Percentiles rank a stretch among this genome's conserved stretches.
Conservation (phyloP, 2,888 invertebrate genomes). For the Spisula subtruncata region DNA sequence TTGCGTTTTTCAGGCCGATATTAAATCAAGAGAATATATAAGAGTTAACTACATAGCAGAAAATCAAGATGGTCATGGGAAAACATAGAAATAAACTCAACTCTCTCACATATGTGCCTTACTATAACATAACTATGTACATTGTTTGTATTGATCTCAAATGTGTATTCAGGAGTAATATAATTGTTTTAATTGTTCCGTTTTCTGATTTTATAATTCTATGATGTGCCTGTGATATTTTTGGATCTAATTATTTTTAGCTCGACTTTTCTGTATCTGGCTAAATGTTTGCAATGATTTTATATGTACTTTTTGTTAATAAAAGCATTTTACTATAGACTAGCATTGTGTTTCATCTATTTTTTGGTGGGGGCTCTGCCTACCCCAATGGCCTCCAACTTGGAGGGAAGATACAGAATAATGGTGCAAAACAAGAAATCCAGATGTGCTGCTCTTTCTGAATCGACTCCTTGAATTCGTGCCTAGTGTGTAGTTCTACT, state of each 20-base stretch:
- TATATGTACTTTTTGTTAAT: background rate
- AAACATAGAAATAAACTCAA: background rate
- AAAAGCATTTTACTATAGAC: background rate
- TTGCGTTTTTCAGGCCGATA: slow-evolving; percentile 72
- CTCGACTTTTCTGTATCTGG: background rate
- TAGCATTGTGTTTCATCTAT: too few species aligned
- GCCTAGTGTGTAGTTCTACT: too few species aligned
- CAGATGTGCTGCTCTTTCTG: too few species aligned
- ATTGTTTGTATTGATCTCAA: background rate
- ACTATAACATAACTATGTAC: background rate
- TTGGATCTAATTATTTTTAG: background rate
- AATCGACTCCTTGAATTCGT: too few species aligned
- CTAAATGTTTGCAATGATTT: background rate
- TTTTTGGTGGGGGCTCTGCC: too few species aligned
- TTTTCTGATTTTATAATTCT: background rate
- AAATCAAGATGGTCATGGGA: background rate
- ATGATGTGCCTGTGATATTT: background rate
- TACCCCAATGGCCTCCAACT: too few species aligned
- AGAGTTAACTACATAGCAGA: slow-evolving; percentile 65
- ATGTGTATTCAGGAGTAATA: background rate
- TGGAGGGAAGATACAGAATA: too few species aligned
- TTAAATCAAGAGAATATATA: slow-evolving; percentile 75
- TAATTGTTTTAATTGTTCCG: background rate
- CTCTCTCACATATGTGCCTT: background rate
- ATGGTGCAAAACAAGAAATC: too few species aligned